phyloP scores from a whole-genome alignment of 2,113 vertebrate genomes.

The rat (Rattus norvegicus) region DNA sequence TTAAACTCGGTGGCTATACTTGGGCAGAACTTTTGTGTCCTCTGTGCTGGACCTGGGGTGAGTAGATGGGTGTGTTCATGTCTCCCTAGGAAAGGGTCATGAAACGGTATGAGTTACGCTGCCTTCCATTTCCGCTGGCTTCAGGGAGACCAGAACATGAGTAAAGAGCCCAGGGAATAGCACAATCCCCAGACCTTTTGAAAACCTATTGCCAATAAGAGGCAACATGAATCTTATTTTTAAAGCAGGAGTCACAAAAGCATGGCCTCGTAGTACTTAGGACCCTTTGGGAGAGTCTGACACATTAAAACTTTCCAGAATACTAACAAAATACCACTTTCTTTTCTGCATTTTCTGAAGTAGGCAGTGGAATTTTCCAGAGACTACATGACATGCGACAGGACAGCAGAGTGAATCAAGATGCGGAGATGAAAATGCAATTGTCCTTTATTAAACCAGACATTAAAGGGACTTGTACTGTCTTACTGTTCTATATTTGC shows the following conservation, averaged over 20 bases:
- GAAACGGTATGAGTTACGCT: neutral
- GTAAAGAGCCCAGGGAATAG: neutral
- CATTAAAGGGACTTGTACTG: neutral
- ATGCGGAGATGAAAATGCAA: neutral
- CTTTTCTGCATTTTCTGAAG: conserved; percentile 8
- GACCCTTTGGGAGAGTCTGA: neutral
- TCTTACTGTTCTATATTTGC: neutral
- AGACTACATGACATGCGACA: neutral
- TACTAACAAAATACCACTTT: conserved; percentile 6
- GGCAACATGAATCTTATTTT: neutral
- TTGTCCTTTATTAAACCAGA: conserved; percentile 7
- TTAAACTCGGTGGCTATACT: neutral
- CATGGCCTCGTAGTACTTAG: neutral
- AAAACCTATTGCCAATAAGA: neutral
- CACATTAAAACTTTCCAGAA: neutral
- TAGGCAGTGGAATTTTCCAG: conserved; percentile 1
- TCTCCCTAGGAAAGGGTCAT: neutral
- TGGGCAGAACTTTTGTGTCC: neutral
- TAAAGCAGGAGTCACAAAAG: neutral
- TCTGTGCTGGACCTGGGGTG: neutral
- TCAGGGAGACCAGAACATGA: conserved; percentile 17
- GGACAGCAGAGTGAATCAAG: neutral
- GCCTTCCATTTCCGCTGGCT: neutral
- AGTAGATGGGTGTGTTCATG: neutral
- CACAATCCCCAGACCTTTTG: neutral